These are phyloP conservation scores for Amphilophus citrinellus DNA, from an alignment of 2,113 vertebrate genomes.

Conservation along the genomic window DNA sequence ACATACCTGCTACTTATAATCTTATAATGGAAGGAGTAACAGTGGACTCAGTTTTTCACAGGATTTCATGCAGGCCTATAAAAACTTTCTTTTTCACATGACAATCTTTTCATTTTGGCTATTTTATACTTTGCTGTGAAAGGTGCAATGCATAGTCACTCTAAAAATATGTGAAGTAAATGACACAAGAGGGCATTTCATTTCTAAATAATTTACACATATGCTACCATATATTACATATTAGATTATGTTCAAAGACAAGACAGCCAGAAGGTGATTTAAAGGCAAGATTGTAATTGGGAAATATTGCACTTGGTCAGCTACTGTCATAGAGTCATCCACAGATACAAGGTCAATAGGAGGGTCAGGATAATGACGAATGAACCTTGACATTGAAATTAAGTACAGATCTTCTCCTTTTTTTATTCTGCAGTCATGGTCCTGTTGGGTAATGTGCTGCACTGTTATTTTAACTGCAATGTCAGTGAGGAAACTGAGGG, in stretches of 20 bases:
- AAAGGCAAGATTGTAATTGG: conserved; percentile 49
- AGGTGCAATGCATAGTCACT: background rate
- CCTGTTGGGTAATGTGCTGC: conserved; percentile 49
- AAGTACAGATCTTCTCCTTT: conserved; percentile 36
- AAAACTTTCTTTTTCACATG: background rate
- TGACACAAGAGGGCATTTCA: conserved; percentile 15
- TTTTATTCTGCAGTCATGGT: background rate
- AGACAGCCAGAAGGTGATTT: conserved; percentile 41
- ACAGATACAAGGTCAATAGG: conserved; percentile 62
- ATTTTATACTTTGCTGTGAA: background rate
- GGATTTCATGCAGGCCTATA: background rate
- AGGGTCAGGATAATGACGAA: conserved; percentile 52
- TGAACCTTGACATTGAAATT: conserved; percentile 49
- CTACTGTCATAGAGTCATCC: conserved; percentile 56
- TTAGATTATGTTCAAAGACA: conserved; percentile 63
- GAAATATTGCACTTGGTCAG: conserved; percentile 44
- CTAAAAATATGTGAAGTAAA: background rate
- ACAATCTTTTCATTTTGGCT: background rate
- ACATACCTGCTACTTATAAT: background rate
- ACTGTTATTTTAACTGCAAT: conserved; percentile 51
- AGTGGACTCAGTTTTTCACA: background rate
- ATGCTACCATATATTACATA: conserved; percentile 17
- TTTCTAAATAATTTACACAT: conserved; percentile 51
- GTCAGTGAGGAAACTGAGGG: conserved; percentile 40
- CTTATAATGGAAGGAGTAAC: background rate